phyloP scores from a whole-genome alignment of 2,888 invertebrate species.

The Osedax frankpressi region DNA sequence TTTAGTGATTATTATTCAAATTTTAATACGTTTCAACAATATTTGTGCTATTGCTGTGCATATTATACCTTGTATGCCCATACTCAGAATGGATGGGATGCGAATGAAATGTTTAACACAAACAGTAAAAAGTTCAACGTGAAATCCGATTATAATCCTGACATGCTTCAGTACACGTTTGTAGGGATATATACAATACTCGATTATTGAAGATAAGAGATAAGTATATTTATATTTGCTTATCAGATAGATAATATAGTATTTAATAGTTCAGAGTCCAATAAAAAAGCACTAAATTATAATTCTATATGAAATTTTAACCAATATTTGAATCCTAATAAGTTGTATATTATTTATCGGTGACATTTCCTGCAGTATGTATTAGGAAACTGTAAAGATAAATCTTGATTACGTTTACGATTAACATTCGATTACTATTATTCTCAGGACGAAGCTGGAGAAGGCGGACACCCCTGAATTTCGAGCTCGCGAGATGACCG shows the following conservation, averaged over 20 bases:
- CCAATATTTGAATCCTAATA: neutral
- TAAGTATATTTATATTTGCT: neutral
- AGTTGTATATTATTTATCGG: neutral
- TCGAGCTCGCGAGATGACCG: slow-evolving; percentile 70
- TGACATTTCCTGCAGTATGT: too few relatives aligned
- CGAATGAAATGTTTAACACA: slow-evolving; percentile 86
- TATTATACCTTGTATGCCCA: too few relatives aligned
- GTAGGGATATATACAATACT: slow-evolving; percentile 22
- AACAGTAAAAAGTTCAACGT: slow-evolving; percentile 85
- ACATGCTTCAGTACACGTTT: slow-evolving; percentile 73
- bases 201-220: neutral
- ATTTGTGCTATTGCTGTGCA: too few relatives aligned
- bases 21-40: too few relatives aligned
- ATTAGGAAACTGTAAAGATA: too few relatives aligned
- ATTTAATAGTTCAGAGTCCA: too few relatives aligned
- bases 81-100: slow-evolving; percentile 76
- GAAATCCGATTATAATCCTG: slow-evolving; percentile 78
- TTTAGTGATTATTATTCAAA: too few relatives aligned
- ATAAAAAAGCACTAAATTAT: neutral
- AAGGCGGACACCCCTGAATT: slow-evolving; percentile 75
- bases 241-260: too few relatives aligned
- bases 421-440: neutral
- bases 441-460: slow-evolving; percentile 58
- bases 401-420: too few relatives aligned
- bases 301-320: neutral